These are phyloP conservation scores for Percina caprodes DNA, from an alignment of 2,113 vertebrate genomes.

Conservation along the genomic window DNA sequence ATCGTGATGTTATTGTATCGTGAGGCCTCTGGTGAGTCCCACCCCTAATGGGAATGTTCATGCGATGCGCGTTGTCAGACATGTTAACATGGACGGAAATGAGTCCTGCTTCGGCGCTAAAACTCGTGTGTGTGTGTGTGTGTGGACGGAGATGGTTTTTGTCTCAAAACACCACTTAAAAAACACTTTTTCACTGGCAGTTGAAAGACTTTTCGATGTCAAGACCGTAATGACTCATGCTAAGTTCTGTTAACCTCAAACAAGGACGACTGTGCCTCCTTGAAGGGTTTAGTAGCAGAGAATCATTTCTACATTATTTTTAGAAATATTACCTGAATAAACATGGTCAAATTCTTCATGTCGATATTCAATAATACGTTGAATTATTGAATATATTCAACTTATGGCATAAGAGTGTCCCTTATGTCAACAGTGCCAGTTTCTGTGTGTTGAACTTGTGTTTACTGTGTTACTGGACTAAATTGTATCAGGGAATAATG, in stretches of 20 bases:
- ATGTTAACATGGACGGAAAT: too few species aligned
- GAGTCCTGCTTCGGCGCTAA: too few species aligned
- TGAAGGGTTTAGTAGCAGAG: slow-evolving; percentile 40
- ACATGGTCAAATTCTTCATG: slow-evolving; percentile 43
- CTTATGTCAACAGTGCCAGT: slow-evolving; percentile 69
- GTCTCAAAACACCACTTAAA: too few species aligned
- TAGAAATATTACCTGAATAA: slow-evolving; percentile 43
- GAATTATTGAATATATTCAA: neutral
- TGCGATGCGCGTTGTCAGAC: too few species aligned
- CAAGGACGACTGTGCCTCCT: slow-evolving; percentile 61
- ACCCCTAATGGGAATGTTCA: too few species aligned
- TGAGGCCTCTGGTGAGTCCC: too few species aligned
- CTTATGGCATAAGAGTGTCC: slow-evolving; percentile 30
- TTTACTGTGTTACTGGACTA: slow-evolving; percentile 53
- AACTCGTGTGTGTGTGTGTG: too few species aligned
- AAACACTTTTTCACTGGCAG: slow-evolving; percentile 10
- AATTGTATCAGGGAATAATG: slow-evolving; percentile 61
- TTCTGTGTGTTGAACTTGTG: slow-evolving; percentile 54
- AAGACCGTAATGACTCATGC: slow-evolving; percentile 15
- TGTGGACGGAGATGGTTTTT: too few species aligned
- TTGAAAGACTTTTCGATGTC: slow-evolving; percentile 1
- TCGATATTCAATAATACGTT: slow-evolving; percentile 42
- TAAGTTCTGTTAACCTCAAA: slow-evolving; percentile 16
- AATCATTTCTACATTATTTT: slow-evolving; percentile 49
- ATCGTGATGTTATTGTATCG: too few species aligned